phyloP scores from a whole-genome alignment of 1,140 invertebrate genomes.

The Caenorhabditis tropicalis region DNA sequence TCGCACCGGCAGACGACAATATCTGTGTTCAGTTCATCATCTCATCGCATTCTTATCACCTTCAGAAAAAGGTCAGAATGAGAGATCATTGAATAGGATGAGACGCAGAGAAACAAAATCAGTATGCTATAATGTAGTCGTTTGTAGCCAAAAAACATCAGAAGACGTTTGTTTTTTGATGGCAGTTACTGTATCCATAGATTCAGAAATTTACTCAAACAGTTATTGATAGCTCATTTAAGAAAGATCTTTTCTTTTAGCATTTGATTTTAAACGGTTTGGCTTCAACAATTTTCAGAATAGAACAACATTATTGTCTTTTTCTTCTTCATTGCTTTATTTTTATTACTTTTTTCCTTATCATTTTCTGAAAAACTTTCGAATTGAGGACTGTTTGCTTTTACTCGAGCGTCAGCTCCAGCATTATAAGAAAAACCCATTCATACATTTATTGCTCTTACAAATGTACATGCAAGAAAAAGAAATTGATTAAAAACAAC shows the following conservation, averaged over 20 bases:
- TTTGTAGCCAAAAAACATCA: neutral
- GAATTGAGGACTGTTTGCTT: neutral
- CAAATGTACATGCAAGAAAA: neutral
- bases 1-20: neutral
- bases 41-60: constrained; percentile 27
- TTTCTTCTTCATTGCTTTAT: neutral
- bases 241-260: too few species aligned
- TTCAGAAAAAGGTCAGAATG: neutral
- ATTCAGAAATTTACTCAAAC: too few species aligned
- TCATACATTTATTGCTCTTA: constrained; percentile 33
- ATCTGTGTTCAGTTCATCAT: constrained; percentile 39
- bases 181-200: too few species aligned
- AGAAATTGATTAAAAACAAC: neutral
- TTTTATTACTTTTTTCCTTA: constrained; percentile 33
- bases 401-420: neutral
- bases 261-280: too few species aligned
- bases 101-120: constrained; percentile 1
- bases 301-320: neutral
- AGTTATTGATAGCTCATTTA: too few species aligned
- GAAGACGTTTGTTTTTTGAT: neutral
- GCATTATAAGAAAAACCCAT: neutral
- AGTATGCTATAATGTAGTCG: constrained; percentile 29
- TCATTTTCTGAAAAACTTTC: neutral
- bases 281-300: too few species aligned
- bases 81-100: neutral